phyloP scores from a whole-genome alignment of 2,797 vertebrate genomes.

The Sarcoramphus papa region DNA sequence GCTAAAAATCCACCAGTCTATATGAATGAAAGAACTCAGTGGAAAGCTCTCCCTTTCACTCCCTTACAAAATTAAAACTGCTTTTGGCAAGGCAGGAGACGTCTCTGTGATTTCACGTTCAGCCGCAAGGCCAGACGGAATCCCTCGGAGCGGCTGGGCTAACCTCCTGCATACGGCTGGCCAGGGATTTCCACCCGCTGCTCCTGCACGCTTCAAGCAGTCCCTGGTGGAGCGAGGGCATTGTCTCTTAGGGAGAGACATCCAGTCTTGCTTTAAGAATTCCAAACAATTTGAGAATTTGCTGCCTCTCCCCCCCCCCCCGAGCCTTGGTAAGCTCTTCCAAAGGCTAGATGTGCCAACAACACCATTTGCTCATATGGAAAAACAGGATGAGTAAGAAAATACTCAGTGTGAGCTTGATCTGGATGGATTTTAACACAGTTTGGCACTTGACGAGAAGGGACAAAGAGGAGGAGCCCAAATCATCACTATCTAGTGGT shows the following conservation, averaged over 20 bases:
- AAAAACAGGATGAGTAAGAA: not conserved
- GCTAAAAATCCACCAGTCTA: not conserved
- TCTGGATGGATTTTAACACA: not conserved
- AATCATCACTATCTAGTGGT: not conserved
- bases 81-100: not conserved
- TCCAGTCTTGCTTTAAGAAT: not conserved
- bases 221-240: not conserved
- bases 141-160: not conserved
- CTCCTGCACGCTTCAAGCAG: not conserved
- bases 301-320: not conserved
- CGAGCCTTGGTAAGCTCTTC: not conserved
- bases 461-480: not conserved
- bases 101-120: not conserved
- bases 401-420: not conserved
- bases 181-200: not conserved
- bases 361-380: not conserved
- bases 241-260: not conserved
- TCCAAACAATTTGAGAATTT: not conserved
- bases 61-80: not conserved
- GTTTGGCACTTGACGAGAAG: not conserved
- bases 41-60: constrained; percentile 3
- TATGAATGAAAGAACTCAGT: not conserved
- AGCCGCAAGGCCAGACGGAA: not conserved
- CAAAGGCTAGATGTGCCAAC: not conserved
- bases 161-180: not conserved